phyloP scores from a whole-genome alignment of 1,140 invertebrate genomes.

The Oryzaephilus surinamensis region DNA sequence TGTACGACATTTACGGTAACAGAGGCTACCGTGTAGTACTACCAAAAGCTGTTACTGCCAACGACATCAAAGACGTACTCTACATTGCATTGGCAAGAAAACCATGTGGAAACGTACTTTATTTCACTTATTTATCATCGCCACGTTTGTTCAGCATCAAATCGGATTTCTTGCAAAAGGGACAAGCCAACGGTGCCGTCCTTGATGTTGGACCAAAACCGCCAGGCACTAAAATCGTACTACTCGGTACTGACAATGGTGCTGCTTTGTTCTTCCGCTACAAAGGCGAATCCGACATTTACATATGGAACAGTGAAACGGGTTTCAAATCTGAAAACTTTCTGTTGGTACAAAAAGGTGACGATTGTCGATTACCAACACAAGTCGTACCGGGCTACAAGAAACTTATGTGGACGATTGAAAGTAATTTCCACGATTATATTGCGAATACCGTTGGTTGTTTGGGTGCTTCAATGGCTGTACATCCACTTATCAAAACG shows the following conservation, averaged over 20 bases:
- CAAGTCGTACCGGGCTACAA: constrained; percentile 47
- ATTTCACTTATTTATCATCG: constrained; percentile 49
- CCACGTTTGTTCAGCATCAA: constrained; percentile 46
- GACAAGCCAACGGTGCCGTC: constrained; percentile 40
- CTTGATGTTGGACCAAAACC: constrained; percentile 45
- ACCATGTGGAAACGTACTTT: constrained; percentile 40
- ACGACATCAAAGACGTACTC: constrained; percentile 41
- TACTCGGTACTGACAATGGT: constrained; percentile 50
- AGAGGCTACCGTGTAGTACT: constrained; percentile 45
- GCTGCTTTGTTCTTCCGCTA: constrained; percentile 46
- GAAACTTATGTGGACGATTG: constrained; percentile 48
- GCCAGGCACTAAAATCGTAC: constrained; percentile 40
- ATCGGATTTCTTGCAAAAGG: constrained; percentile 38
- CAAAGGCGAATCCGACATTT: constrained; percentile 48
- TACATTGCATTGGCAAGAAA: constrained; percentile 44
- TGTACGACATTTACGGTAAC: constrained; percentile 42
- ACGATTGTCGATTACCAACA: constrained; percentile 47
- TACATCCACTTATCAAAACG: constrained; percentile 33
- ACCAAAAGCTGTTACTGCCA: constrained; percentile 38
- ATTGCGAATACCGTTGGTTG: constrained; percentile 46
- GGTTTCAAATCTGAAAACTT: constrained; percentile 44
- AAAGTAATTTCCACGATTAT: constrained; percentile 55
- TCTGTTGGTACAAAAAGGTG: constrained; percentile 44
- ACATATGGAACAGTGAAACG: constrained; percentile 49
- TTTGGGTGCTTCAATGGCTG: constrained; percentile 35